These are phyloP conservation scores for Campoplex capitator DNA, from an alignment of 2,888 invertebrate species.

Conservation along the genomic window DNA sequence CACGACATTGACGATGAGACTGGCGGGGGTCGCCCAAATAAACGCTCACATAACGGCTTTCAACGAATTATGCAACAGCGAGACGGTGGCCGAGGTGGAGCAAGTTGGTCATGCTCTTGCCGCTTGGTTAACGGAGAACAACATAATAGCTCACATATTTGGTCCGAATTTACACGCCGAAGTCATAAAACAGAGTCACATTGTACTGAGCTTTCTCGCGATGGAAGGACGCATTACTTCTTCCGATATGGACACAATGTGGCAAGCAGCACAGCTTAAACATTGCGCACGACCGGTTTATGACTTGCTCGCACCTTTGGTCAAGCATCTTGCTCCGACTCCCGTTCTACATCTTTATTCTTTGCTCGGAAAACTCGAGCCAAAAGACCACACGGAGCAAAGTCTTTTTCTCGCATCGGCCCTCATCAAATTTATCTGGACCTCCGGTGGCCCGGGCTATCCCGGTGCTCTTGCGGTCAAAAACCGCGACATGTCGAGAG, in stretches of 20 bases:
- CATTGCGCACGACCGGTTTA: conserved; percentile 97
- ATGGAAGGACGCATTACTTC: conserved; percentile 96
- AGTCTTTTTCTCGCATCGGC: conserved; percentile 96
- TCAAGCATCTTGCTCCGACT: conserved; percentile 94
- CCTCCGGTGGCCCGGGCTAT: conserved; percentile 87
- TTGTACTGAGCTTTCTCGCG: conserved; percentile 96
- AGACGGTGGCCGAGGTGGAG: conserved; percentile 94
- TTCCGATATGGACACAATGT: conserved; percentile 96
- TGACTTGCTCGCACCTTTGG: conserved; percentile 94
- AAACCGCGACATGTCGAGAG: conserved; percentile 78
- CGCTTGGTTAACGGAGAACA: conserved; percentile 94
- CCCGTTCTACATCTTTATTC: conserved; percentile 95
- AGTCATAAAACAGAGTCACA: conserved; percentile 97
- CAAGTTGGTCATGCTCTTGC: conserved; percentile 93
- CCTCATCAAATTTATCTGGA: conserved; percentile 96
- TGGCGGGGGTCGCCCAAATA: conserved; percentile 97
- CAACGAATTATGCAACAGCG: conserved; percentile 96
- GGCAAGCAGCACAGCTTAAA: conserved; percentile 97
- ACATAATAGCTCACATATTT: conserved; percentile 96
- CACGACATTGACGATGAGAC: conserved; percentile 96
- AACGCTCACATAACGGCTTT: conserved; percentile 96
- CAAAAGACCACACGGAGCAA: conserved; percentile 96
- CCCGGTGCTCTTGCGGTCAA: conserved; percentile 79
- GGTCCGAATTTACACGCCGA: conserved; percentile 99
- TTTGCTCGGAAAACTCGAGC: conserved; percentile 94